These are phyloP conservation scores for Dreissena polymorpha DNA, from an alignment of 1,140 invertebrate genomes.

Conservation along the genomic window DNA sequence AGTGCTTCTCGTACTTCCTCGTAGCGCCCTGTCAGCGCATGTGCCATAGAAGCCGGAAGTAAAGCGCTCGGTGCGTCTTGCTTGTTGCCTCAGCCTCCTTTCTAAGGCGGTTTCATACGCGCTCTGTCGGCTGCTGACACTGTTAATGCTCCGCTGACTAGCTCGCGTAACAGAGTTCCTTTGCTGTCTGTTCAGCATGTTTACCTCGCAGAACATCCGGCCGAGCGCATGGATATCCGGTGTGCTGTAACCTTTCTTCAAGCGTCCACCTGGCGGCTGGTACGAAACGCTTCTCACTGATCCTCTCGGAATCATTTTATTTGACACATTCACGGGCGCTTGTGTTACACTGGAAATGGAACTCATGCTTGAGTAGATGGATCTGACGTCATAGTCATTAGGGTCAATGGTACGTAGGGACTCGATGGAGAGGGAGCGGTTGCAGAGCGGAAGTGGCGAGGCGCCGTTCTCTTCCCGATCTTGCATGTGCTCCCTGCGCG, in stretches of 20 bases:
- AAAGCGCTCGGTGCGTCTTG: background rate
- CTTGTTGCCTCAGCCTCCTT: conserved; percentile 18
- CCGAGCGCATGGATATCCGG: conserved; percentile 37
- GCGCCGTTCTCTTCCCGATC: conserved; percentile 42
- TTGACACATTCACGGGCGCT: conserved; percentile 12
- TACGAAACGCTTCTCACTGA: background rate
- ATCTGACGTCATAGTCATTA: conserved; percentile 22
- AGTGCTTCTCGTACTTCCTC: background rate
- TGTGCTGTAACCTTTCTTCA: conserved; percentile 43
- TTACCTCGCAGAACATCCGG: conserved; percentile 26
- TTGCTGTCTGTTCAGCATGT: conserved; percentile 2
- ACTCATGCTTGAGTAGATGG: conserved; percentile 34
- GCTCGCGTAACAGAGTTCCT: background rate
- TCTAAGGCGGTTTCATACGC: conserved; percentile 34
- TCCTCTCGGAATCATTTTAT: conserved; percentile 6
- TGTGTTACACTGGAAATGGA: conserved; percentile 44
- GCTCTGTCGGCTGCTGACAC: conserved; percentile 5
- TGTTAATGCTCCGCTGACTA: conserved; percentile 38
- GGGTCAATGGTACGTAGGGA: conserved; percentile 22
- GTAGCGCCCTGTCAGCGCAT: background rate
- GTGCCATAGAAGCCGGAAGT: conserved; percentile 5
- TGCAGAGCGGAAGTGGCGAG: conserved; percentile 1
- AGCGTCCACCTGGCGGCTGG: background rate
- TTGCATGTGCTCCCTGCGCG: conserved; percentile 18
- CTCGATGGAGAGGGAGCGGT: conserved; percentile 38